Evolutionary conservation across 37 sponge, comb jelly and placozoan genomes (phyloP), one percentile per base, ranked within the genome.

Genomic region (Diacarnus erythraeanus): DNA sequence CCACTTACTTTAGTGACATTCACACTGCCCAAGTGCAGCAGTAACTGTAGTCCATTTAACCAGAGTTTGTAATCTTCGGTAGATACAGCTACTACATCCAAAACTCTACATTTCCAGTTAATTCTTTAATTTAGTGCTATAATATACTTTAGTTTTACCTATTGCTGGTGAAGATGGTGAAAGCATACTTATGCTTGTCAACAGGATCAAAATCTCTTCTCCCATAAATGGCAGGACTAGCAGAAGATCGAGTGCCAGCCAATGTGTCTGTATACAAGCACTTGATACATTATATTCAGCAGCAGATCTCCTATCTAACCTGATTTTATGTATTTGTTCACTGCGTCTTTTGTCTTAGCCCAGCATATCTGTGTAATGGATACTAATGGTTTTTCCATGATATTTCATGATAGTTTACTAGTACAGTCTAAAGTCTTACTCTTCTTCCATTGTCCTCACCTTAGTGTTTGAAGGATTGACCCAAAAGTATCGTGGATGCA

Each of bases 121-220:
- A 9, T 9, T 64, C 29, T 27, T 64, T 9, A 9, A 12, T 10
- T 64, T 9, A 64, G 65, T 64, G 26, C 26, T 9, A 64, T 21
- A 9, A 10, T 64, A 69, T 9, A n/a, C 38, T 69, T 10, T 69
- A 38, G 17, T 30, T 54, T 21, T 39, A 88, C 89, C 83, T 77
- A 23, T 61, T 26, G 2, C 56, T 54, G 1, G 90, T 90, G 74
- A 90, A 80, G 41, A 93, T 84, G 36, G 87, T 75, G 83, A 93
- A 93, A 38, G 87, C 43, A 75, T 69, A 93, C 75, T 90, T 79
- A 77, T 93, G 94, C 39, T 83, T 93, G 56, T 66, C 68, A 30
- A 86, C 18, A 61, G 94, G 90, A 64, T 93, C 94, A 86, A 86
- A 93, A 68, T 93, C 94, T 74, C 82, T 93, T 70, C 94, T 72